Base-by-base conservation (phyloP, 2,888 invertebrate genomes). In the Hipparchia sbordonii region DNA sequence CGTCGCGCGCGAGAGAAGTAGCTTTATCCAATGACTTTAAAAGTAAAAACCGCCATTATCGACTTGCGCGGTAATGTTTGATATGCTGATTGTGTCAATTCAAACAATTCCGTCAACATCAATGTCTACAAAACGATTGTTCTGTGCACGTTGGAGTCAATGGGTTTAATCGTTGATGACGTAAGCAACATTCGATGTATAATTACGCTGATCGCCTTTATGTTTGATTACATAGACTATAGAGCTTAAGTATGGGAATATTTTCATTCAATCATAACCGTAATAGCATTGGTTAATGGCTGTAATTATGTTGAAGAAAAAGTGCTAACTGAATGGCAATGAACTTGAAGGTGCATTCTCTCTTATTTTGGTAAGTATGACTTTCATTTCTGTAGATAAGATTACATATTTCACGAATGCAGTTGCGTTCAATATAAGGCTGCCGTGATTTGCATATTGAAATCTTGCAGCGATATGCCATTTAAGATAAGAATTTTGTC, bases 291-390 rank as follows among this genome's bases (percentile, higher is more conserved):
- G 10, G 6, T 23, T 70, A 70, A 70, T 70, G 48, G n/a, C 70
- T 57, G 63, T 63, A 63, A 70, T 70, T 70, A 57, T n/a, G 23
- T 56, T 57, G 33, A 48, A 63, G 70, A 65, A 70, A 62, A 70
- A 63, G 70, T 70, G 56, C 45, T 5, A 57, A 23, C 65, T 33
- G 33, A 70, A 56, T 33, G 63, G 70, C 70, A 70, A 70, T 70
- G 70, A 70, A 70, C 70, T 70, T 70, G 63, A 63, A 63, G 48
- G 56, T 56, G 62, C 63, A 70, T 70, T 56, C 56, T 63, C 62
- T 54, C 46, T 63, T 57, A 70, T 70, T 56, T 70, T 48, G 63
- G 60, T 33, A 65, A 12, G 65, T 13, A 65, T 65, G 12, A 63
- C 70, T 70, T 70, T 70, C 70, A 63, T 70, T 63, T 70, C 51